Conservation (phyloP, 2,113 vertebrate genomes). For the Struthio camelus region DNA sequence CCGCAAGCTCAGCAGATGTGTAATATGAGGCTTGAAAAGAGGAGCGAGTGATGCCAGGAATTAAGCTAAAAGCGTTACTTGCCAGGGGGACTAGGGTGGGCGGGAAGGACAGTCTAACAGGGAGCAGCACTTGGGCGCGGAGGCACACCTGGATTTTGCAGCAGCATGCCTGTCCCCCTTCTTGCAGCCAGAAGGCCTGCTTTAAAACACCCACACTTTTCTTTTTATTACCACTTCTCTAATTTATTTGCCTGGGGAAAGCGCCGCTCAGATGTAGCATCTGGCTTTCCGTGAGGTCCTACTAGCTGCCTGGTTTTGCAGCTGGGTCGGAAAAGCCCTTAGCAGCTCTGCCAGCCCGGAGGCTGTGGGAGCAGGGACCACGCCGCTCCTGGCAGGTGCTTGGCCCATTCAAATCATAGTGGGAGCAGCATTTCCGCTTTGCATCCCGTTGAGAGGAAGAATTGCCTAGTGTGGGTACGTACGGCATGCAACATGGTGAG, state of each 20-base stretch:
- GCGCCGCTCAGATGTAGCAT: neutral
- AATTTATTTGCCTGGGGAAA: neutral
- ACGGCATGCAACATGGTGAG: fast-evolving
- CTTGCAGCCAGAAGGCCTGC: neutral
- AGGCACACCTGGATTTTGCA: neutral
- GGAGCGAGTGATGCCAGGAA: neutral
- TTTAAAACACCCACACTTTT: neutral
- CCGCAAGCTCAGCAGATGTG: conserved; percentile 46
- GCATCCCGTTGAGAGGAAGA: fast-evolving
- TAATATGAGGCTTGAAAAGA: conserved; percentile 6
- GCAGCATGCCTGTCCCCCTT: neutral
- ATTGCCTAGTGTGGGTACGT: neutral
- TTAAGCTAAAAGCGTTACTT: neutral
- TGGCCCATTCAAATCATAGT: neutral
- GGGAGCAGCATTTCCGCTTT: neutral
- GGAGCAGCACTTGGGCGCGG: neutral
- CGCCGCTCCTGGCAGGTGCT: neutral
- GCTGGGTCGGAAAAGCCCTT: neutral
- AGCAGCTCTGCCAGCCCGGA: neutral
- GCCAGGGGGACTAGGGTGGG: fast-evolving
- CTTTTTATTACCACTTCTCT: neutral
- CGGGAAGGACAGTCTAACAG: neutral
- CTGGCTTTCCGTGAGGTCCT: neutral
- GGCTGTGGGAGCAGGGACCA: fast-evolving
- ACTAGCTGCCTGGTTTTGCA: neutral